Base-by-base conservation (phyloP, 2,888 invertebrate species). In the Drosophila histrio region DNA sequence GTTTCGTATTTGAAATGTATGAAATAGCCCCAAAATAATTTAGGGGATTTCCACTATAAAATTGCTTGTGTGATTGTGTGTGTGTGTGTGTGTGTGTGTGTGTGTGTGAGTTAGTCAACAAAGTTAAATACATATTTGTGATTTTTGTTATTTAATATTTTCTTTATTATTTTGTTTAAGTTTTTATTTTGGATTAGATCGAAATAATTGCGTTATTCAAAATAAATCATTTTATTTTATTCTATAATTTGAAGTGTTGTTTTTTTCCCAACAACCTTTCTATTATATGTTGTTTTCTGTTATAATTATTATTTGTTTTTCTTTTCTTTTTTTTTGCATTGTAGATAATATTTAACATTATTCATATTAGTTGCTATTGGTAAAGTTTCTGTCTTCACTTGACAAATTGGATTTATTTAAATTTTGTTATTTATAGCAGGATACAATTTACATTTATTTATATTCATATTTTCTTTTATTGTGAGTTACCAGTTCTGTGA, bases 401-500 rank as follows among this genome's bases (percentile, higher is more conserved):
- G 34, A 54, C 36, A 49, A 50, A 41, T 58, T 47, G 53, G 41
- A 64, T 61, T 58, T 44, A 72, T 68, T 81, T 84, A 85, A 82
- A 82, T 82, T 84, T 86, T 79, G 79, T 86, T 86, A 86, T 73
- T 82, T 84, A 84, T 86, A 77, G 77, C 75, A 74, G 65, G 64
- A 52, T 75, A 77, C 62, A 77, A 77, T 76, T 68, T 76, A 70
- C 77, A 76, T 72, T 41, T 53, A 57, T 52, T 61, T 57, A 61
- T 64, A 53, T 74, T 39, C 26, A 53, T 66, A 34, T 56, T 36
- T 70, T 36, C 30, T 54, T 64, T 67, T 81, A 69, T 80, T 73
- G 64, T 78, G 79, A 74, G 52, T 79, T 84, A 73, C 87, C 84
- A 84, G 87, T 85, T 85, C 85, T 82, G 87, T 80, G 78, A 79